Evolutionary conservation across 1,140 invertebrate species (phyloP).

Genomic region (Mamestra configurata): DNA sequence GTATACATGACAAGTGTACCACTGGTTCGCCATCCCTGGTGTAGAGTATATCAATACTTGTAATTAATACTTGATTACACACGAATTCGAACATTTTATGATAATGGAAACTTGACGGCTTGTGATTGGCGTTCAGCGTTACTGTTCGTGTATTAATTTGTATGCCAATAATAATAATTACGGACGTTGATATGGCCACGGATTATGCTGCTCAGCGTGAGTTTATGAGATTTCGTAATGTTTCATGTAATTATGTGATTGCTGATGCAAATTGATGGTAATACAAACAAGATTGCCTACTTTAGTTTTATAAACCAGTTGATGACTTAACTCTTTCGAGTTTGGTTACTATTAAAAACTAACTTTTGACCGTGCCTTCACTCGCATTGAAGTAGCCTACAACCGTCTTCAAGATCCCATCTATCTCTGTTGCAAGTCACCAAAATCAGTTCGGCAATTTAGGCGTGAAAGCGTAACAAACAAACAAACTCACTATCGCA

Average conservation of each 20-base stretch:
- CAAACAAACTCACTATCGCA: too few species aligned
- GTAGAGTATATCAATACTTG: not conserved
- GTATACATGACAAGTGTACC: too few species aligned
- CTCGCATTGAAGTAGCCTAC: too few species aligned
- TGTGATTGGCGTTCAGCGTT: constrained; percentile 4
- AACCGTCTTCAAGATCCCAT: too few species aligned
- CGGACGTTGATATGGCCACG: not conserved
- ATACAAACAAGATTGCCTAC: not conserved
- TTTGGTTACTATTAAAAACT: too few species aligned
- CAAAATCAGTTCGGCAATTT: too few species aligned
- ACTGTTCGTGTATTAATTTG: constrained; percentile 17
- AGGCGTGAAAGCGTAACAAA: too few species aligned
- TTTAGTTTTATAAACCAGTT: not conserved
- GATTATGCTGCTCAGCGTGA: not conserved
- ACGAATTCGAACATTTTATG: constrained; percentile 17
- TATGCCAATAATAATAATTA: constrained; percentile 4
- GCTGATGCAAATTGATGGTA: not conserved
- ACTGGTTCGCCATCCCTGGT: too few species aligned
- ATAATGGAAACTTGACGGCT: constrained; percentile 1
- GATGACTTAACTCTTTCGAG: not conserved
- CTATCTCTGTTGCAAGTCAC: too few species aligned
- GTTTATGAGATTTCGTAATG: not conserved
- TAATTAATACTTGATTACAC: constrained; percentile 28
- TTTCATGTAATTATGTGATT: not conserved
- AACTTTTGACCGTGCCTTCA: too few species aligned